These are phyloP conservation scores for Tupaia tana DNA, from an alignment of 2,113 vertebrate species.

Conservation along the genomic window DNA sequence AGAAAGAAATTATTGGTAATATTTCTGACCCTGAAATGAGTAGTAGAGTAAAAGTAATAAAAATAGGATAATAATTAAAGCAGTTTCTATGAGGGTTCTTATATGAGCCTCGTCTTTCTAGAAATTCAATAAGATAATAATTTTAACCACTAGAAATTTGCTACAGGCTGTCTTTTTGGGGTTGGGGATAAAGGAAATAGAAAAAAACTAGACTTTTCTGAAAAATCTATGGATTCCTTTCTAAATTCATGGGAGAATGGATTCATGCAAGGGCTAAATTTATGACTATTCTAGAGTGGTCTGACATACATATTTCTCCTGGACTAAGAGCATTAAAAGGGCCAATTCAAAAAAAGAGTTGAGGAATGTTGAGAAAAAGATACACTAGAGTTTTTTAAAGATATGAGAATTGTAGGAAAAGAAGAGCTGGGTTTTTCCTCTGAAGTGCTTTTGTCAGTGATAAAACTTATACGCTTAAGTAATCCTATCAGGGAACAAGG, in stretches of 20 bases:
- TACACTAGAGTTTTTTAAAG: not conserved
- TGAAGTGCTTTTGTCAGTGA: not conserved
- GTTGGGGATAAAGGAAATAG: not conserved
- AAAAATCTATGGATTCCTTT: not conserved
- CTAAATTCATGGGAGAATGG: not conserved
- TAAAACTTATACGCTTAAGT: not conserved
- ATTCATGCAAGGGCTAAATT: not conserved
- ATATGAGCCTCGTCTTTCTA: not conserved
- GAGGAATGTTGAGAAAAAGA: not conserved
- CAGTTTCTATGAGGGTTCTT: not conserved
- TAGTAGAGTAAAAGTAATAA: not conserved
- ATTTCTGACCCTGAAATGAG: conserved; percentile 36
- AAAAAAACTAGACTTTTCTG: not conserved
- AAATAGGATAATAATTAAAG: not conserved
- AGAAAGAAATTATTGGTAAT: not conserved
- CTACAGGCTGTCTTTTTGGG: not conserved
- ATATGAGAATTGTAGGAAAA: not conserved
- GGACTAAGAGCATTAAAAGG: not conserved
- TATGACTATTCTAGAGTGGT: not conserved
- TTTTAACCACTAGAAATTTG: not conserved
- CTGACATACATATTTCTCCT: not conserved
- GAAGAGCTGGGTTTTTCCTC: not conserved
- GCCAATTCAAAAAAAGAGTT: not conserved
- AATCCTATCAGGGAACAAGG: not conserved
- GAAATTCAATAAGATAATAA: not conserved